A percentile compares a stretch with the other conserved stretches of the same genome.
phyloP scores from a whole-genome alignment of 2,797 vertebrate genomes.

The Ciconia nigra region DNA sequence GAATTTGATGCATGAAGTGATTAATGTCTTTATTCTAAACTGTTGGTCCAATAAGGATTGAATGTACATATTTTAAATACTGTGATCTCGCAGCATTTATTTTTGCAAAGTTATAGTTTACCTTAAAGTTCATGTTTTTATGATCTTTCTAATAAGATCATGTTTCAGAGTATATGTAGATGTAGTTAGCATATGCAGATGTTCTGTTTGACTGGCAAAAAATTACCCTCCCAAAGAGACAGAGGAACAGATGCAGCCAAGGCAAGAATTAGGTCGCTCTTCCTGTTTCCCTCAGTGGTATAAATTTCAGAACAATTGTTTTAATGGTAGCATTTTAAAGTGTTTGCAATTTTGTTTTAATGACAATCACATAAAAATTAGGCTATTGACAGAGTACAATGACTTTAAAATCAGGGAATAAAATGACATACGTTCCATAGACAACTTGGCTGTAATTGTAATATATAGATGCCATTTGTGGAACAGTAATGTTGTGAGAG shows the following conservation, averaged over 20 bases:
- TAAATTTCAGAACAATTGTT: background rate
- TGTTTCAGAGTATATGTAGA: background rate
- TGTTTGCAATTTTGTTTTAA: background rate
- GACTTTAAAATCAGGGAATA: background rate
- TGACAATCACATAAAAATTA: background rate
- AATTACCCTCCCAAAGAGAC: background rate
- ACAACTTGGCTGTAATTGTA: background rate
- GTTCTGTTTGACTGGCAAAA: background rate
- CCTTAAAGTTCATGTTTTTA: background rate
- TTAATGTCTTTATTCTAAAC: background rate
- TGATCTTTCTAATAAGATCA: background rate
- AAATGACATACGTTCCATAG: background rate
- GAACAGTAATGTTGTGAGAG: background rate
- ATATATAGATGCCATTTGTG: background rate
- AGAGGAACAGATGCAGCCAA: background rate
- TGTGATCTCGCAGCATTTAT: background rate
- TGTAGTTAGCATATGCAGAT: background rate
- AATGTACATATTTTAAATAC: background rate
- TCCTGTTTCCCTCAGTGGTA: background rate
- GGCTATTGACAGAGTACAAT: background rate
- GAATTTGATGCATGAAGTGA: background rate
- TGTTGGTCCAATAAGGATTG: background rate
- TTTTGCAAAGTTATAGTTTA: background rate
- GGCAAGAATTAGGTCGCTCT: background rate
- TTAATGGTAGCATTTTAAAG: background rate